Evolutionary conservation across 2,113 vertebrate genomes (phyloP), one percentile per base, ranked within the genome.

Genomic region (Hippoglossus stenolepis): DNA sequence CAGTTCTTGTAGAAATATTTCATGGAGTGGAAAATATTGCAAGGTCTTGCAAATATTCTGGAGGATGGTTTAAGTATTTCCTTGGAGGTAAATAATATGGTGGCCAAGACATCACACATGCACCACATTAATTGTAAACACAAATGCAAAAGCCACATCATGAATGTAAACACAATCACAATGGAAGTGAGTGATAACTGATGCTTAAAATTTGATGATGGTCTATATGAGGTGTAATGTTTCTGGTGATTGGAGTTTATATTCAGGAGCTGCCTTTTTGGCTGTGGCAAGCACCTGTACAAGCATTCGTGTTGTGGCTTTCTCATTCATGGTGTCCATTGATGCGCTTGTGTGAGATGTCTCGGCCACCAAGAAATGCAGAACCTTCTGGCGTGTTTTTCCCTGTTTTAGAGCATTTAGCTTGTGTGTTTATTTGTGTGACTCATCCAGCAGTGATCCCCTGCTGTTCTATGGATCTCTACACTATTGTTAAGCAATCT

Each of bases 361-460:
- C 35, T 38, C 9, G 35, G 35, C 35, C 35, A 38, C 35, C 35
- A 9, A 38, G 35, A 13, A 28, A 20, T 51, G 15, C 24, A 65
- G 18, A 26, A 0, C n/a, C 23, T 35, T n/a, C 45, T 57, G 28
- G 14, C 31, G 13, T 54, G 20, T 66, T 76, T 43, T 38, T 69
- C 23, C 21, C 18, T 21, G 26, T 67, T 51, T 63, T 47, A 54
- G 35, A 65, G 24, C 21, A 65, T 57, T 68, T 4, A 20, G 58
- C 12, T 24, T 18, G 60, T 31, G 31, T 31, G 31, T 75, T 15
- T 54, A n/a, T 63, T n/a, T 31, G 2, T 59, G 23, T 17, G 13
- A 59, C 17, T 75, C n/a, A 83, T 23, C 28, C 18, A 45, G 24
- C 53, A 40, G 31, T 31, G 31, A 31, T 31, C 31, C 31, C 31